Conservation (phyloP, 2,113 vertebrate species). For the Pluvialis apricaria region DNA sequence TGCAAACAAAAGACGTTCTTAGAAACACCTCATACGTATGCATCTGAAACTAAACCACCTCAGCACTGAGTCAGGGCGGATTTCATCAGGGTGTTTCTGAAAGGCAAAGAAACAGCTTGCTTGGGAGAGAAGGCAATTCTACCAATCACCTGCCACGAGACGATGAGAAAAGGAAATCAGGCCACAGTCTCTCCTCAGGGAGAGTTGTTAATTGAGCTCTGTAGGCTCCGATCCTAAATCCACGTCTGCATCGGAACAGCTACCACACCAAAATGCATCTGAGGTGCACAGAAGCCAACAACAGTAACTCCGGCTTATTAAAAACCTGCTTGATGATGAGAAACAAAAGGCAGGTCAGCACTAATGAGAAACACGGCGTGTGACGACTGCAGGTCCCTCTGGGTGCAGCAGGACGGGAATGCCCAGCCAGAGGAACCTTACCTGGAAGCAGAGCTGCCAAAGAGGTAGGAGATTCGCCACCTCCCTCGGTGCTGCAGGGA, state of each 20-base stretch:
- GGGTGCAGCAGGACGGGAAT: not conserved
- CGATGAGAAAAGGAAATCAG: conserved; percentile 26
- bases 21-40: not conserved
- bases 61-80: not conserved
- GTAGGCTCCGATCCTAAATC: not conserved
- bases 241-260: not conserved
- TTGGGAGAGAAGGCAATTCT: not conserved
- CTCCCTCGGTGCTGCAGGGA: not conserved
- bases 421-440: not conserved
- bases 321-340: not conserved
- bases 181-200: not conserved
- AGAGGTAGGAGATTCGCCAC: not conserved
- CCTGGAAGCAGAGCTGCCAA: not conserved
- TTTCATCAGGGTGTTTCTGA: conserved; percentile 18
- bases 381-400: not conserved
- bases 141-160: not conserved
- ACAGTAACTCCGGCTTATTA: not conserved
- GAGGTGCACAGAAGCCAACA: not conserved
- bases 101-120: conserved; percentile 13
- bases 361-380: accelerated
- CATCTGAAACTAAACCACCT: not conserved
- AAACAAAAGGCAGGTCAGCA: not conserved
- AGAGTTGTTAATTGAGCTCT: conserved; percentile 39
- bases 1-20: not conserved
- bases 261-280: not conserved